Conservation (phyloP, 2,888 invertebrate species). For the Operophtera brumata region DNA sequence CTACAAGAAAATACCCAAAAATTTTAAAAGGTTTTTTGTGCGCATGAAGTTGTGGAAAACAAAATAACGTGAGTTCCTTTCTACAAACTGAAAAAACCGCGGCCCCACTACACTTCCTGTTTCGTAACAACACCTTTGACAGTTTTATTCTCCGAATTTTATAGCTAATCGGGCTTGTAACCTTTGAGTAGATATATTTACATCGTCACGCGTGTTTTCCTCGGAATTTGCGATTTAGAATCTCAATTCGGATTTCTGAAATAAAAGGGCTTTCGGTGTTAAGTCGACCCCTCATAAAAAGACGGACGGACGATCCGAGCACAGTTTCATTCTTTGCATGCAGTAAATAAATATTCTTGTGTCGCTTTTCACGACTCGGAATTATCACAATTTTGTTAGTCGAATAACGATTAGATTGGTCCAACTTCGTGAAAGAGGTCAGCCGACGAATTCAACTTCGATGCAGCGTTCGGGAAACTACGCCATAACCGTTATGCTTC, state of each 20-base stretch:
- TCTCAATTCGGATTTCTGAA: constrained; percentile 31
- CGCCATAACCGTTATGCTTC: too few relatives aligned
- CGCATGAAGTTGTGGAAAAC: not conserved
- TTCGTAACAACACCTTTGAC: constrained; percentile 6
- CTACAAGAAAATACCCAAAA: not conserved
- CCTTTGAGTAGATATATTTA: constrained; percentile 14
- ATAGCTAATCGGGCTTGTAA: constrained; percentile 10
- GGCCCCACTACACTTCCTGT: not conserved
- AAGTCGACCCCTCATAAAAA: constrained; percentile 33
- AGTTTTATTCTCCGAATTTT: constrained; percentile 13
- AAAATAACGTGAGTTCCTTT: not conserved
- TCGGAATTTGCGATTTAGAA: constrained; percentile 24
- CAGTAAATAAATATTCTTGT: not conserved
- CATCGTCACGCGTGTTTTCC: constrained; percentile 25
- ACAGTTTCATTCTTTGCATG: not conserved
- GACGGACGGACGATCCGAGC: constrained; percentile 21
- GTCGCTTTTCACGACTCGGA: too few relatives aligned
- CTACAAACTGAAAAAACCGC: constrained; percentile 1
- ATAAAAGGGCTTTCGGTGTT: constrained; percentile 29
- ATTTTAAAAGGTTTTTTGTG: not conserved
- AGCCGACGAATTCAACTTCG: too few relatives aligned
- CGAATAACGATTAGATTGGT: too few relatives aligned
- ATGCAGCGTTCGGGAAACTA: too few relatives aligned
- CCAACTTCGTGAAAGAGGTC: too few relatives aligned
- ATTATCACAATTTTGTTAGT: too few relatives aligned